Base-by-base conservation (phyloP, 2,888 invertebrate genomes). In the Pyrrhosoma nymphula region DNA sequence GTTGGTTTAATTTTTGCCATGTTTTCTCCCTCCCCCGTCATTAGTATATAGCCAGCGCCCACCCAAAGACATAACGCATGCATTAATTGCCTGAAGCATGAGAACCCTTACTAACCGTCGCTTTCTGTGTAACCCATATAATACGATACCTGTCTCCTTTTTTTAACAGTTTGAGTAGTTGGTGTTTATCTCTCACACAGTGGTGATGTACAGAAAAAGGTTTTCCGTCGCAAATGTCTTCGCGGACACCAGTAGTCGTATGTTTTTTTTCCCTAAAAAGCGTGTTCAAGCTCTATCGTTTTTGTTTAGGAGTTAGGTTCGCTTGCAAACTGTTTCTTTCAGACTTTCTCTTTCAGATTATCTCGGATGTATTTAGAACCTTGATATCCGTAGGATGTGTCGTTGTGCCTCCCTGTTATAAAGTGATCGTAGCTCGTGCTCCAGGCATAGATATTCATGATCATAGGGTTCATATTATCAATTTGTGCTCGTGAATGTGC, bases 81-180 rank as follows among this genome's bases (percentile, higher is more conserved):
- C 82, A 82, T 35, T 82, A 82, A 82, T 18, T 82, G 82, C 82
- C 82, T 82, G 82, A 82, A 82, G 82, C 82, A 82, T 82, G 82
- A 82, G 35, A 82, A 82, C 35, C 82, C 82, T 35, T 82, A 82
- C 82, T 82, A 82, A 82, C 30, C 82, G 35, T 35, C 35, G 82
- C 82, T 82, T 82, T 82, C 82, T 82, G 18, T 82, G 82, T 82
- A 35, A 82, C 35, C 82, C 82, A 82, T 4, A 30, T 20, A 16
- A 60, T 60, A 60, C 14, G 82, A 16, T 26, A 23, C 69, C 69
- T 26, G 75, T 16, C 75, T 26, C 69, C 47, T n/a, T n/a, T n/a
- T 16, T 82, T 82, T 14, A 82, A 82, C 35, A 35, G 23, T 69
- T 82, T 82, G 82, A 35, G 30, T 35, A 35, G 30, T 35, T 30